Conservation (phyloP, 2,888 invertebrate genomes). For the Cantharis rustica region DNA sequence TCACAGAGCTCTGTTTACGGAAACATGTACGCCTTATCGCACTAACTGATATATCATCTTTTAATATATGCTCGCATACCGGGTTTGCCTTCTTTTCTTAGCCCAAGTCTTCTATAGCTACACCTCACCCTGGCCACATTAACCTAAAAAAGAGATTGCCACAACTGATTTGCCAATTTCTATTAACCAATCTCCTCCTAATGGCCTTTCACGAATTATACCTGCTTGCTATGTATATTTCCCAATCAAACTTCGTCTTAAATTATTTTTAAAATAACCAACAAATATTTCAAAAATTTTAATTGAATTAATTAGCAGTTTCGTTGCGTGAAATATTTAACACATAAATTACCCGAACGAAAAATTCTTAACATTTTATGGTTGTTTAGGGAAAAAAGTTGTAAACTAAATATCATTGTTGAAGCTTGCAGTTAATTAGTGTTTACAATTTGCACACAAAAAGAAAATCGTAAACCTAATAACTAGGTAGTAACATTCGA, state of each 20-base stretch:
- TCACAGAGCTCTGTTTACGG: conserved; percentile 26
- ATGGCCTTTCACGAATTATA: not conserved
- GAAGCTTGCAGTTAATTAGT: not conserved
- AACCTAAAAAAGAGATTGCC: not conserved
- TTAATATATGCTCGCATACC: conserved; percentile 25
- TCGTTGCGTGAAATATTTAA: not conserved
- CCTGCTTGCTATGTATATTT: not conserved
- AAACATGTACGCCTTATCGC: conserved; percentile 28
- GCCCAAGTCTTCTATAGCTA: not conserved
- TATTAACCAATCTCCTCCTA: not conserved
- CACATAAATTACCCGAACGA: not conserved
- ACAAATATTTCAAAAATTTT: not conserved
- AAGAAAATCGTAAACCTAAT: not conserved
- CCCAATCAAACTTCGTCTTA: not conserved
- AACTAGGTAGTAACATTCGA: not conserved
- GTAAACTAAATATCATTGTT: not conserved
- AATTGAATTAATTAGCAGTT: not conserved
- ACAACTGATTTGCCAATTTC: not conserved
- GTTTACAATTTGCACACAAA: not conserved
- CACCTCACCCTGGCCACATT: not conserved
- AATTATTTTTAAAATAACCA: not conserved
- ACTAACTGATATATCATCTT: conserved; percentile 27
- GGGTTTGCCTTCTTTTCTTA: not conserved
- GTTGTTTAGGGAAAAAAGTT: not conserved
- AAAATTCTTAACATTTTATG: not conserved